phyloP scores from a whole-genome alignment of 1,140 invertebrate genomes.

The Drosophila baimaii region DNA sequence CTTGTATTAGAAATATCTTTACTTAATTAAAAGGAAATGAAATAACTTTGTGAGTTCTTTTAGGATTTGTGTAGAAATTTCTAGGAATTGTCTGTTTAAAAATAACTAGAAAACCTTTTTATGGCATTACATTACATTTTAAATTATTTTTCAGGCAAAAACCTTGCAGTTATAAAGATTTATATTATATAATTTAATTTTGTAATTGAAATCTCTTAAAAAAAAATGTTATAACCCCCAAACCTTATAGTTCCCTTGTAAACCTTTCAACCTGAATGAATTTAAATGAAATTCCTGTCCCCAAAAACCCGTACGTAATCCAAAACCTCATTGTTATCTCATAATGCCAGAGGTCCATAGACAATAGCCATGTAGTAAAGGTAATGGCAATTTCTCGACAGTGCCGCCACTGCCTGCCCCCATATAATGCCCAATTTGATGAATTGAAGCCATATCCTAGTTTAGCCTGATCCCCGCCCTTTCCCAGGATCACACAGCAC shows the following conservation, averaged over 20 bases:
- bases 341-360: slow-evolving; percentile 2
- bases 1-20: not conserved
- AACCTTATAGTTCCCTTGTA: not conserved
- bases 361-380: slow-evolving; percentile 5
- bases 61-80: not conserved
- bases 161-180: too few relatives aligned
- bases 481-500: slow-evolving; percentile 15
- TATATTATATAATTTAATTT: too few relatives aligned
- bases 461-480: slow-evolving; percentile 30
- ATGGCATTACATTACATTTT: too few relatives aligned
- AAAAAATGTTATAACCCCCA: not conserved
- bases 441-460: slow-evolving; percentile 51
- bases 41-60: not conserved
- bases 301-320: slow-evolving; percentile 16
- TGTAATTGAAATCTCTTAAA: not conserved
- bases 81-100: not conserved
- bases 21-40: not conserved
- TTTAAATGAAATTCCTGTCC: slow-evolving; percentile 13
- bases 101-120: not conserved
- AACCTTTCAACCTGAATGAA: not conserved
- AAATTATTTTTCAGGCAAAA: not conserved
- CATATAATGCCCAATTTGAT: slow-evolving; percentile 33
- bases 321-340: slow-evolving; percentile 25
- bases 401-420: not conserved
- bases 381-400: slow-evolving; percentile 8